Evolutionary conservation across 2,797 vertebrate genomes (phyloP), one percentile per base, ranked within the genome.

Genomic region (Syngnathus acus): DNA sequence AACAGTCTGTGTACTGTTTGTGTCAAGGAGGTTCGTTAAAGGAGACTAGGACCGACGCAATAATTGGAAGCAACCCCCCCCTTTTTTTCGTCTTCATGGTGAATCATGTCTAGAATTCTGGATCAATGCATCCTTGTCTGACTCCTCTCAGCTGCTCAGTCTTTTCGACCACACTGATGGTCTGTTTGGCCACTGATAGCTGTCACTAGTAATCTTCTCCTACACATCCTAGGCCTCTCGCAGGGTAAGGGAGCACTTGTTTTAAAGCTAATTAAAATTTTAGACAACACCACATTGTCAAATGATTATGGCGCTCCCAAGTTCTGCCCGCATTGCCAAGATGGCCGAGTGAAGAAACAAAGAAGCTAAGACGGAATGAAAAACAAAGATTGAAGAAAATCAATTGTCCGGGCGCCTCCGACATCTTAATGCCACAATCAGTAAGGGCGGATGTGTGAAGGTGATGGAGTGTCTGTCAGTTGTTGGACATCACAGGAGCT

Each of bases 391-490:
- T 54, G 45, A 68, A 66, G 54, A 73, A 89, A 89, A 92, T 92
- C 91, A 76, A 91, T 92, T 89, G 80, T 81, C 75, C 78, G 74
- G 84, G 87, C 84, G 80, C 81, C 80, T 87, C 82, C 76, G 75
- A 89, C 87, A 86, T 90, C 89, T 89, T 91, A 89, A 90, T 89
- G 86, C 84, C 82, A 81, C 81, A 79, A 75, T 79, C 80, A 60
- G 74, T 71, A 74, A 74, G 85, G 82, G 81, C 74, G 77, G 76
- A 74, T 78, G 86, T 82, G 80, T 74, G 71, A 84, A 84, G 75
- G 80, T 89, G 87, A 90, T 88, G 81, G 84, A 89, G 82, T 85
- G 82, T 81, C 79, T 87, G 86, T 89, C 89, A 83, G 82, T 86
- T 84, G 79, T 83, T 78, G 81, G 82, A 87, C 85, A 86, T 87